Percentiles rank a stretch among this genome's conserved stretches.
These are phyloP conservation scores for Drosophila infuscata DNA, from an alignment of 2,888 invertebrate genomes.

Conservation along the genomic window DNA sequence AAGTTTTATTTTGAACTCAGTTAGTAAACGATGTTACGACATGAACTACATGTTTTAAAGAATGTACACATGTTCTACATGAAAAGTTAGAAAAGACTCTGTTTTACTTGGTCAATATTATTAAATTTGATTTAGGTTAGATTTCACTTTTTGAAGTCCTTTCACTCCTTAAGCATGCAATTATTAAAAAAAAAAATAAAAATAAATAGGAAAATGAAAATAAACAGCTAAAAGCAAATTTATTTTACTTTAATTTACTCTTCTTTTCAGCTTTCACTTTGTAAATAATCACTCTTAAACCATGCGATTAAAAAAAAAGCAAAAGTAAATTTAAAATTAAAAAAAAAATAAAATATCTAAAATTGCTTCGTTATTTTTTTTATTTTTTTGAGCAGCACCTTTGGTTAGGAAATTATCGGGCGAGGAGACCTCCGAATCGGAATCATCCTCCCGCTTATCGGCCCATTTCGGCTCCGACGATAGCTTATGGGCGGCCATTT, in stretches of 20 bases:
- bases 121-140: not conserved
- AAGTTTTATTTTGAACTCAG: slow-evolving; percentile 13
- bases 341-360: not conserved
- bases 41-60: not conserved
- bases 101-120: not conserved
- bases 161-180: not conserved
- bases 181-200: not conserved
- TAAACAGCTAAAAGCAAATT: not conserved
- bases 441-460: slow-evolving; percentile 88
- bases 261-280: not conserved
- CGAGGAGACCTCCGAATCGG: slow-evolving; percentile 92
- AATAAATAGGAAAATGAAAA: not conserved
- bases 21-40: slow-evolving; percentile 11
- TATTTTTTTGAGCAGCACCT: slow-evolving; percentile 83
- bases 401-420: slow-evolving; percentile 92
- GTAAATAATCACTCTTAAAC: not conserved
- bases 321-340: not conserved
- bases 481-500: slow-evolving; percentile 82
- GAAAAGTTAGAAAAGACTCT: not conserved
- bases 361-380: not conserved
- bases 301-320: not conserved
- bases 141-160: not conserved
- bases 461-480: slow-evolving; percentile 83
- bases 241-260: not conserved
- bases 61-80: not conserved